Evolutionary conservation across 2,888 invertebrate species (phyloP), one percentile per base, ranked within the genome.

Genomic region (Campoletis raptor): DNA sequence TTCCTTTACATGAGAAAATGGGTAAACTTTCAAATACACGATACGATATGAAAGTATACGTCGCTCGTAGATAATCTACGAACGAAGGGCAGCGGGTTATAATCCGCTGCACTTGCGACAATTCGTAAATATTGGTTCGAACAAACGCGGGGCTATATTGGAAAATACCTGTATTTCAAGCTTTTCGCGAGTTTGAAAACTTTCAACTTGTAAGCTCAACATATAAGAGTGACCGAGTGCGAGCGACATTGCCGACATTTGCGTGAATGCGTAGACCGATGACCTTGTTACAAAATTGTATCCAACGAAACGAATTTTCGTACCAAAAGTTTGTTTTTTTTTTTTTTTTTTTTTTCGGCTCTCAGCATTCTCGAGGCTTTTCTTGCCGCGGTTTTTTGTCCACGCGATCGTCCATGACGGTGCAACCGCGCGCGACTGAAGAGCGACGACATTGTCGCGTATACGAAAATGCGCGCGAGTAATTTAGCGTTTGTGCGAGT

Each of bases 361-460:
- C 36, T 30, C 42, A 30, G 30, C 30, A 10, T 8, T 21, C n/a
- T 18, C 10, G 12, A 36, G 66, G 36, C 48, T 48, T 48, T 24
- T 78, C 48, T 66, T 48, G 3, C 18, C 45, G 8, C 45, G 8
- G 54, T n/a, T n/a, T 48, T 52, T 64, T 57, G 57, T 57, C 66
- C 36, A 37, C 76, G 37, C 76, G 24, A 86, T 76, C 76, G 70
- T 36, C 70, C 48, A 10, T 72, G 54, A 42, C 52, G 15, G 37
- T 37, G 18, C 52, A 42, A 81, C 78, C 54, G 78, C 81, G 40
- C 54, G 78, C 81, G 40, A 83, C 66, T 70, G 76, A 3, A 30
- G 83, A 70, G 77, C 79, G 76, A 77, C 57, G 73, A 78, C 70
- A 86, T 81, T 84, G 77, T 84, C 78, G 83, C 45, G 21, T 24